Conservation (phyloP, 2,888 invertebrate genomes). For the Eledona agricola region DNA sequence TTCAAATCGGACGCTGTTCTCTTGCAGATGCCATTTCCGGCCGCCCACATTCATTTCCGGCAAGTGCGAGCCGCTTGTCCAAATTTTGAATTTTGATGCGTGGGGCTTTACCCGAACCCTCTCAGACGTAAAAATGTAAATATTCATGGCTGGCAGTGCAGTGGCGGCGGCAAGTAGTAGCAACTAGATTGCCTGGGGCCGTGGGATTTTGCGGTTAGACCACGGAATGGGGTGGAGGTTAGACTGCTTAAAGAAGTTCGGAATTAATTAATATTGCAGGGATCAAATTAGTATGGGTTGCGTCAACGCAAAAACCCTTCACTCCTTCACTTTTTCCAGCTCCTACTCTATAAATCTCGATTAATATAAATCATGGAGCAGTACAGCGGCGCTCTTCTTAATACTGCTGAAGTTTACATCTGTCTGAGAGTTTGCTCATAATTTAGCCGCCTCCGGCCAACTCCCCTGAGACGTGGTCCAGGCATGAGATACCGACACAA, state of each 20-base stretch:
- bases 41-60: conserved; percentile 21
- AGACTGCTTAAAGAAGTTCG: background rate
- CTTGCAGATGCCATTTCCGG: conserved; percentile 35
- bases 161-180: conserved; percentile 7
- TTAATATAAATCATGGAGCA: too few species aligned
- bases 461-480: too few species aligned
- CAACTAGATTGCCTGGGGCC: conserved; percentile 14
- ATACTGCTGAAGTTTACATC: too few species aligned
- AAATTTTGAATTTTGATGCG: background rate
- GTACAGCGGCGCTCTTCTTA: too few species aligned
- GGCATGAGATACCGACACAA: conserved; percentile 34
- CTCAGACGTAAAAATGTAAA: background rate
- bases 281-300: background rate
- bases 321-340: too few species aligned
- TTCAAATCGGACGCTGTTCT: conserved; percentile 31
- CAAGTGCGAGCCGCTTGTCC: background rate
- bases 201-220: conserved; percentile 29
- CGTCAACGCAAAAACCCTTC: too few species aligned
- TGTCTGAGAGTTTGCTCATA: too few species aligned
- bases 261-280: background rate
- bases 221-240: conserved; percentile 7
- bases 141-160: background rate
- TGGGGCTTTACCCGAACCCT: background rate
- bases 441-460: too few species aligned
- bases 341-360: too few species aligned